Base-by-base conservation (phyloP, 2,113 vertebrate genomes). In the Halcyon malimbica region DNA sequence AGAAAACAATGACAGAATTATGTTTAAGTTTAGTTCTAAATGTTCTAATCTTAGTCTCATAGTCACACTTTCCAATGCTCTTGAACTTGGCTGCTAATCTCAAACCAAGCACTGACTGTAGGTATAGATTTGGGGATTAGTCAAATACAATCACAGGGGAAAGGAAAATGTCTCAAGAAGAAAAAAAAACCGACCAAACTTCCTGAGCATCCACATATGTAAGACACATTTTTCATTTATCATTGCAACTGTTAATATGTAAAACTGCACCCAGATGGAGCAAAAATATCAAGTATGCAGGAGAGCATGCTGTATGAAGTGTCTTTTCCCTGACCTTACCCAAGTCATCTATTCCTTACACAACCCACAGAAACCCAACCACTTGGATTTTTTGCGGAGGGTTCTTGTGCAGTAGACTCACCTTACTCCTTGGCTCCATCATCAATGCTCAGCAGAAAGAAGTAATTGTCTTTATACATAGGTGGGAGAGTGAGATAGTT, bases 401-500 rank as follows among this genome's bases (percentile, higher is more conserved):
- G 50, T 50, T 76, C 70, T 57, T 80, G 44, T 14, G 44, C 48
- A 75, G 68, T 16, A 86, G 25, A 50, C 44, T 76, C 90, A 75
- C 65, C 91, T 84, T 23, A 62, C 57, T 68, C 24, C 53, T 74
- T 95, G 67, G 83, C 89, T 91, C 67, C 75, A 69, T 67, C 86
- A 81, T 54, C 83, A 50, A 35, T 0, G 0, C 59, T 48, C 81
- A 92, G 80, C 57, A 92, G 77, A 94, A 83, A 92, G 77, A 62
- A 95, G 90, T 46, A 84, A 95, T 96, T 95, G 95, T 97, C 94
- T 94, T 71, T 70, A 89, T 68, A 77, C 77, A 91, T 59, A 92
- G 96, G 94, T 94, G 89, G 94, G 74, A 95, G 83, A 92, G 50
- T 31, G 63, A 96, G 91, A 96, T 68, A 74, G 94, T 97, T 96